Conservation (phyloP, 2,113 vertebrate genomes). For the Chrysemys picta region DNA sequence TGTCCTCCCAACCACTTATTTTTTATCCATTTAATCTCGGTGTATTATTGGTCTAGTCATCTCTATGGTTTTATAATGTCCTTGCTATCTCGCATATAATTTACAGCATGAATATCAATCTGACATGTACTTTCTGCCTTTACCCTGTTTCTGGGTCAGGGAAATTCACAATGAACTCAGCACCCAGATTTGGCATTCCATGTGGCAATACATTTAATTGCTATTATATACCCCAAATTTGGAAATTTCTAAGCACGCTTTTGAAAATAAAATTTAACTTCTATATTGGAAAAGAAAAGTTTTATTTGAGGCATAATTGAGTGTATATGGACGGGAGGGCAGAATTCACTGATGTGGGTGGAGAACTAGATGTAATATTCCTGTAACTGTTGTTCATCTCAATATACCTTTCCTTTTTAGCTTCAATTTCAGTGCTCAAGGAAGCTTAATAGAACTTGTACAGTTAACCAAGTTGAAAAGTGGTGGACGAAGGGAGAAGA, state of each 20-base stretch:
- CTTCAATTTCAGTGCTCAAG: neutral
- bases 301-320: neutral
- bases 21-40: neutral
- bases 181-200: neutral
- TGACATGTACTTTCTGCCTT: neutral
- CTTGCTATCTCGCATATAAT: neutral
- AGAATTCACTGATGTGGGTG: neutral
- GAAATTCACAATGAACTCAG: neutral
- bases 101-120: neutral
- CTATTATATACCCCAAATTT: neutral
- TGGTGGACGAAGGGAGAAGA: neutral
- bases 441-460: neutral
- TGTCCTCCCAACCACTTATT: neutral
- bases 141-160: neutral
- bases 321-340: neutral
- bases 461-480: neutral
- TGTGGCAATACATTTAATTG: neutral
- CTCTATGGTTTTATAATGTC: neutral
- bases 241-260: neutral
- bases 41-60: neutral
- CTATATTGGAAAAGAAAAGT: neutral
- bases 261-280: neutral
- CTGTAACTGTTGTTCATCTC: neutral
- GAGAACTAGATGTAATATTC: neutral
- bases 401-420: neutral